phyloP scores from a whole-genome alignment of 2,888 invertebrate species.

The Xestia ashworthii region DNA sequence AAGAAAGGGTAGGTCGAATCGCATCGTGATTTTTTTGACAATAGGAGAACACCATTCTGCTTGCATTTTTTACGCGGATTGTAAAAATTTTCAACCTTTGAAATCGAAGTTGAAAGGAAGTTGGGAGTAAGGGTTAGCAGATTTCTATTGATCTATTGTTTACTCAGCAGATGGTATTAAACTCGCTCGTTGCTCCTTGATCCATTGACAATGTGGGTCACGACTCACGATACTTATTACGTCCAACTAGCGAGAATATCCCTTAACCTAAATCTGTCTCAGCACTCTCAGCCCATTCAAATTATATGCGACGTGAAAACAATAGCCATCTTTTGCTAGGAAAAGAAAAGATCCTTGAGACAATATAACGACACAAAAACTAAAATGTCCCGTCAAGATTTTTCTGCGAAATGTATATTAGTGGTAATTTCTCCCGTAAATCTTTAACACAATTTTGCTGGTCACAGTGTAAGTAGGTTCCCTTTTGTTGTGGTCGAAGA shows the following conservation, averaged over 20 bases:
- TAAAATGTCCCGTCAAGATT: slow-evolving; percentile 39
- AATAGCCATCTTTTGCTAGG: slow-evolving; percentile 31
- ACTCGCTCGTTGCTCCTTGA: slow-evolving; percentile 84
- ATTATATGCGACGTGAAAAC: slow-evolving; percentile 33
- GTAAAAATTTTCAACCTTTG: slow-evolving; percentile 80
- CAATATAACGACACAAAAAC: slow-evolving; percentile 41
- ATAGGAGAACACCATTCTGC: slow-evolving; percentile 73
- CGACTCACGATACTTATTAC: slow-evolving; percentile 72
- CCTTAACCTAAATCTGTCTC: slow-evolving; percentile 44
- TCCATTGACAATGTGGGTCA: slow-evolving; percentile 85
- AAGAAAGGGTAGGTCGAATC: slow-evolving; percentile 88
- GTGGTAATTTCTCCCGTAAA: slow-evolving; percentile 72
- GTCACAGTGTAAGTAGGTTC: slow-evolving; percentile 8
- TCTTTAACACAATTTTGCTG: slow-evolving; percentile 47
- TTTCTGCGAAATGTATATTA: slow-evolving; percentile 69
- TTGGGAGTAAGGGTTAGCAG: slow-evolving; percentile 86
- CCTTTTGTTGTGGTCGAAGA: slow-evolving; percentile 29
- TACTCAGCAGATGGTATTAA: slow-evolving; percentile 80
- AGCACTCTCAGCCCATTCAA: slow-evolving; percentile 38
- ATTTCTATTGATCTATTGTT: slow-evolving; percentile 80
- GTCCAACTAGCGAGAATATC: slow-evolving; percentile 62
- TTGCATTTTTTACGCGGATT: slow-evolving; percentile 83
- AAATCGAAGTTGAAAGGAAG: slow-evolving; percentile 86
- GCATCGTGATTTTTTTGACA: slow-evolving; percentile 81
- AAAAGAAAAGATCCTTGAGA: slow-evolving; percentile 39